A percentile compares a stretch with the other conserved stretches of the same genome.
Evolutionary conservation across 2,888 invertebrate genomes (phyloP).

Genomic region (Ditula angustiorana): DNA sequence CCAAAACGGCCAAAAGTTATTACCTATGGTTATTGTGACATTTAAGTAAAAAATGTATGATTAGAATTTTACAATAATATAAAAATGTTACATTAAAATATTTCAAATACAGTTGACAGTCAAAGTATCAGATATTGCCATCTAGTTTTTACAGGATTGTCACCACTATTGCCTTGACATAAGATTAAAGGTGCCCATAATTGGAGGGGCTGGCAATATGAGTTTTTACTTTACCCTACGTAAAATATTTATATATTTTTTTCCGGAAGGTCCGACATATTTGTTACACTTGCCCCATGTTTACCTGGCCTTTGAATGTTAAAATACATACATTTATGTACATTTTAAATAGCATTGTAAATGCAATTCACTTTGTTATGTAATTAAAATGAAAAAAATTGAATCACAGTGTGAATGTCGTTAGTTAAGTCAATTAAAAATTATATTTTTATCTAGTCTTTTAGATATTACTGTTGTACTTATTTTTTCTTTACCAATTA

Average conservation of each 20-base stretch:
- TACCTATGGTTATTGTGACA: too few species aligned
- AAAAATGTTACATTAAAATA: too few species aligned
- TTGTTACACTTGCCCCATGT: not conserved
- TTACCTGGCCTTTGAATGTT: not conserved
- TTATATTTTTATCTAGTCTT: conserved; percentile 73
- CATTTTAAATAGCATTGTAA: not conserved
- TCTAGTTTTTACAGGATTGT: too few species aligned
- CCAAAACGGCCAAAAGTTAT: too few species aligned
- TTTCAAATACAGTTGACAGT: too few species aligned
- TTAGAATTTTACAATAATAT: too few species aligned
- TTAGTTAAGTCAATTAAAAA: conserved; percentile 70
- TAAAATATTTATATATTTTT: not conserved
- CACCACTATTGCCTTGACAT: too few species aligned
- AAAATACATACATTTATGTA: not conserved
- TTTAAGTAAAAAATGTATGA: too few species aligned
- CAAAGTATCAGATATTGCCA: too few species aligned
- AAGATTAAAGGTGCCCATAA: too few species aligned
- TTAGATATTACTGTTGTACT: conserved; percentile 70
- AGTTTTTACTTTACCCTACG: too few species aligned
- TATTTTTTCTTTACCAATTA: conserved; percentile 47
- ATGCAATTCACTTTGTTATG: conserved; percentile 10
- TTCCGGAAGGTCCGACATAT: not conserved
- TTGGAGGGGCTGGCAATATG: too few species aligned
- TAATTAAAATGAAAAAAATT: conserved; percentile 2
- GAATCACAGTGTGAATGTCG: conserved; percentile 58